A percentile compares a stretch with the other conserved stretches of the same genome.
phyloP scores from a whole-genome alignment of 2,113 vertebrate genomes.

The Danio rerio region GRCz12tu NC_133177.1:39671001-39671500 shows the following conservation, averaged over 20 bases:
- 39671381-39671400: slow-evolving; percentile 65
- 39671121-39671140: slow-evolving; percentile 47
- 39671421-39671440: slow-evolving; percentile 35
- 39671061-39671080: slow-evolving; percentile 53
- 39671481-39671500: not conserved
- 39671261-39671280: slow-evolving; percentile 32
- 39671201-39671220: slow-evolving; percentile 55
- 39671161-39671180: slow-evolving; percentile 61
- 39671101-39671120: slow-evolving; percentile 55
- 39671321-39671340: slow-evolving; percentile 38
- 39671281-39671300: slow-evolving; percentile 38
- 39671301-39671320: slow-evolving; percentile 60
- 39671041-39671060: slow-evolving; percentile 61
- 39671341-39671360: slow-evolving; percentile 63
- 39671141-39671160: slow-evolving; percentile 57
- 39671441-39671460: slow-evolving; percentile 17
- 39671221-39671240: slow-evolving; percentile 22
- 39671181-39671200: slow-evolving; percentile 60
- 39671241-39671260: slow-evolving; percentile 57
- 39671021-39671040: slow-evolving; percentile 64
- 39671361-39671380: slow-evolving; percentile 68
- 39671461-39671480: not conserved
- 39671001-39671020: slow-evolving; percentile 72
- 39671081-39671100: slow-evolving; percentile 60
- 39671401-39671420: slow-evolving; percentile 8